These are phyloP conservation scores for Leuciscus waleckii DNA, from an alignment of 2,797 vertebrate species.

Conservation along the genomic window DNA sequence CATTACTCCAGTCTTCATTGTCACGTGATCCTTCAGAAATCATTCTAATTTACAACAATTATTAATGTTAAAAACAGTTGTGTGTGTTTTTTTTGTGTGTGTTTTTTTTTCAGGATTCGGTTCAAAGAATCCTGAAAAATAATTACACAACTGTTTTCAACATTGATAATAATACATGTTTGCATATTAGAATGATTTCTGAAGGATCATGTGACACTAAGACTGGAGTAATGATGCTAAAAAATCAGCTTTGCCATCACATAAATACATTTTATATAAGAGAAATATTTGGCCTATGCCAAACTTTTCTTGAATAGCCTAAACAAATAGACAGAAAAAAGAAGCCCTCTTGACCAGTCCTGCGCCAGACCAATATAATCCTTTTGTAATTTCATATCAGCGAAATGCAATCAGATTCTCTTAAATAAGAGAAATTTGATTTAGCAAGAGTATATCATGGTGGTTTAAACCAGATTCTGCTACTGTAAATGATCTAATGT, in stretches of 20 bases:
- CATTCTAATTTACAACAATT: too few species aligned
- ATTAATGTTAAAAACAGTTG: too few species aligned
- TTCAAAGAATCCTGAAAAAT: background rate
- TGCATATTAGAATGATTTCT: background rate
- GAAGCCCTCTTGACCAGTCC: conserved; percentile 28
- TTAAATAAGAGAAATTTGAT: conserved; percentile 44
- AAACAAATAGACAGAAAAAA: background rate
- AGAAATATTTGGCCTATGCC: background rate
- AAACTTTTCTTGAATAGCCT: background rate
- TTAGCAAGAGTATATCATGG: conserved; percentile 37
- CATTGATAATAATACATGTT: background rate
- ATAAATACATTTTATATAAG: too few species aligned
- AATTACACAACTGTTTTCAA: background rate
- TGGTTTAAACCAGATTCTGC: conserved; percentile 25
- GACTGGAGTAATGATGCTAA: background rate
- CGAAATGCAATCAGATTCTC: conserved; percentile 52
- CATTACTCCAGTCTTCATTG: too few species aligned
- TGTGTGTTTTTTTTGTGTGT: accelerated
- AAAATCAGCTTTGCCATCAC: background rate
- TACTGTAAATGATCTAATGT: conserved; percentile 36
- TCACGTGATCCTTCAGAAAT: too few species aligned
- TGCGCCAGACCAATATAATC: conserved; percentile 31
- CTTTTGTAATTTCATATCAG: conserved; percentile 14
- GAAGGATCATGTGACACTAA: background rate
- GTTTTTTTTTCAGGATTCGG: background rate